Conservation (phyloP, 2,888 invertebrate species). For the Sclerodermus sp. region DNA sequence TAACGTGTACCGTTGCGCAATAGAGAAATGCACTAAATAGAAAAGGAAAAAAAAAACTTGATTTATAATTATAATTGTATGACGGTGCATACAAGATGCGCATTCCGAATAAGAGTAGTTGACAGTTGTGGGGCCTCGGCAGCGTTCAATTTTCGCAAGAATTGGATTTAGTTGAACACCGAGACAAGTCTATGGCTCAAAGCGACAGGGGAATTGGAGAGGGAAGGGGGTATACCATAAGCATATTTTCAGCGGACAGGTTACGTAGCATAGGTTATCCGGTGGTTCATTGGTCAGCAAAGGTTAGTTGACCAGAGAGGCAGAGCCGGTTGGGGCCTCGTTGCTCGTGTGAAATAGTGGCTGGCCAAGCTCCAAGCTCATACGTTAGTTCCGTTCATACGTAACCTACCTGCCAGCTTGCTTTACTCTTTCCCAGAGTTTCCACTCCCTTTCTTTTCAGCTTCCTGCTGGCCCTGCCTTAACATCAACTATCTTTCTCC, state of each 20-base stretch:
- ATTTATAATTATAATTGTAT: too few species aligned
- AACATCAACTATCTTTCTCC: constrained; percentile 1
- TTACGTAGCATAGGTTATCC: constrained; percentile 48
- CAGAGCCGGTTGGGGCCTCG: constrained; percentile 30
- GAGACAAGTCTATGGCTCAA: too few species aligned
- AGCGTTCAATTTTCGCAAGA: too few species aligned
- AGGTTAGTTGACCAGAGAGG: constrained; percentile 44
- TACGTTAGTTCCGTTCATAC: constrained; percentile 52
- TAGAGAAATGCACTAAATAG: too few species aligned
- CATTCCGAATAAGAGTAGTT: too few species aligned
- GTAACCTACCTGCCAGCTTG: constrained; percentile 45
- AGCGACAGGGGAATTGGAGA: background rate
- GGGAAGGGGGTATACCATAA: constrained; percentile 35
- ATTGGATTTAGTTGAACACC: too few species aligned
- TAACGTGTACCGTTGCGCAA: too few species aligned
- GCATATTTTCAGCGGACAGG: constrained; percentile 50
- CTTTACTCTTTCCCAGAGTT: constrained; percentile 19
- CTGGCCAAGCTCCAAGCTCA: constrained; percentile 53
- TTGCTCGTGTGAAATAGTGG: constrained; percentile 50
- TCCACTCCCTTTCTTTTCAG: background rate
- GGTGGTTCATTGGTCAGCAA: constrained; percentile 51
- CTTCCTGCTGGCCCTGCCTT: constrained; percentile 7
- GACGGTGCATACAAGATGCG: too few species aligned
- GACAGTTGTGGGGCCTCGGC: too few species aligned
- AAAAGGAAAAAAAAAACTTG: too few species aligned